phyloP scores from a whole-genome alignment of 1,140 invertebrate genomes.

The Euglossa dilemma region DNA sequence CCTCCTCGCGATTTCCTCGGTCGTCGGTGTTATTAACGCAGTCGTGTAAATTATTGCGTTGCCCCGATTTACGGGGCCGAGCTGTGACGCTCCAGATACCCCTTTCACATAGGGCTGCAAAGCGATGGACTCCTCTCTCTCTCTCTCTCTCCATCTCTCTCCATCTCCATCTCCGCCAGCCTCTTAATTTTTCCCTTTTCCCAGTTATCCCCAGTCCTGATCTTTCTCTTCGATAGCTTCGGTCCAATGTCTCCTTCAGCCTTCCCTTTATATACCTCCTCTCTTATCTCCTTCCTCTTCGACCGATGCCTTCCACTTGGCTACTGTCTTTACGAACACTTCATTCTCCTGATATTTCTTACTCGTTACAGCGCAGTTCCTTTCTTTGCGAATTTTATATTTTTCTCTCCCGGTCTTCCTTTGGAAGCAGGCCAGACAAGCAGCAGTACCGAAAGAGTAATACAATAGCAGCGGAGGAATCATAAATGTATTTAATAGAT shows the following conservation, averaged over 20 bases:
- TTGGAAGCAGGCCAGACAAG: too few relatives aligned
- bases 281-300: background rate
- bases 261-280: conserved; percentile 39
- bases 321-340: too few relatives aligned
- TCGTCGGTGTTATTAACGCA: conserved; percentile 46
- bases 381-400: too few relatives aligned
- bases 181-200: background rate
- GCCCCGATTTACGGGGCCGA: conserved; percentile 39
- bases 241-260: background rate
- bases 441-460: too few relatives aligned
- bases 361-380: too few relatives aligned
- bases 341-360: too few relatives aligned
- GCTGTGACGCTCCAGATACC: conserved; percentile 33
- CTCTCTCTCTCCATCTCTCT: conserved; percentile 21
- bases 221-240: background rate
- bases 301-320: too few relatives aligned
- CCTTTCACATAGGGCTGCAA: background rate
- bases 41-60: conserved; percentile 50
- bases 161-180: too few relatives aligned
- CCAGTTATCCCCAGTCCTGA: background rate
- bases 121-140: conserved; percentile 31
- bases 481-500: too few relatives aligned
- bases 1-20: conserved; percentile 37
- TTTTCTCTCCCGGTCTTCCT: too few relatives aligned
- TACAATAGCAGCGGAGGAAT: too few relatives aligned